phyloP scores from a whole-genome alignment of 2,113 vertebrate genomes.

The Gopherus flavomarginatus region DNA sequence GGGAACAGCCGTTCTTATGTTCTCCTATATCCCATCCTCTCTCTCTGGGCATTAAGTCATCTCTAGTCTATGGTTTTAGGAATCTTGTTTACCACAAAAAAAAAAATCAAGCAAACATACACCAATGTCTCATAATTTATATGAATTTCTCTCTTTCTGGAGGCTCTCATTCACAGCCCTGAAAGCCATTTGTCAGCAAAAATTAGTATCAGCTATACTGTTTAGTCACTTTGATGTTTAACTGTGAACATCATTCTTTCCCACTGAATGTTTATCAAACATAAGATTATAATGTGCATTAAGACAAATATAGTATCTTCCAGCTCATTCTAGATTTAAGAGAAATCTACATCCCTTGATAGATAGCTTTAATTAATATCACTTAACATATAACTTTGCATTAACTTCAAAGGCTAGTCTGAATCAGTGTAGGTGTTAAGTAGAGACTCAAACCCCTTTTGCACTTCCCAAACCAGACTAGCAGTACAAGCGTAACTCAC shows the following conservation, averaged over 20 bases:
- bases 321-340: neutral
- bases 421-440: slow-evolving; percentile 49
- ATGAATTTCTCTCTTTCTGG: neutral
- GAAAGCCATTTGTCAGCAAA: neutral
- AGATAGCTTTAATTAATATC: neutral
- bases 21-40: too few species aligned
- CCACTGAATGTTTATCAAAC: neutral
- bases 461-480: slow-evolving; percentile 24
- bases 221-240: neutral
- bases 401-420: slow-evolving; percentile 49
- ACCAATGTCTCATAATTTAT: neutral
- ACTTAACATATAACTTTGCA: neutral
- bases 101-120: neutral
- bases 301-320: neutral
- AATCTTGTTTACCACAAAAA: neutral
- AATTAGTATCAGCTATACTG: neutral
- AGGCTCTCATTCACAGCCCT: neutral
- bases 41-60: too few species aligned
- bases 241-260: neutral
- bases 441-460: neutral
- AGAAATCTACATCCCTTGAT: neutral
- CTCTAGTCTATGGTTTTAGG: too few species aligned
- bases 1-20: too few species aligned
- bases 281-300: neutral
- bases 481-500: slow-evolving; percentile 50